Evolutionary conservation across 1,140 invertebrate species (phyloP).

Genomic region (Caerostris darwini): DNA sequence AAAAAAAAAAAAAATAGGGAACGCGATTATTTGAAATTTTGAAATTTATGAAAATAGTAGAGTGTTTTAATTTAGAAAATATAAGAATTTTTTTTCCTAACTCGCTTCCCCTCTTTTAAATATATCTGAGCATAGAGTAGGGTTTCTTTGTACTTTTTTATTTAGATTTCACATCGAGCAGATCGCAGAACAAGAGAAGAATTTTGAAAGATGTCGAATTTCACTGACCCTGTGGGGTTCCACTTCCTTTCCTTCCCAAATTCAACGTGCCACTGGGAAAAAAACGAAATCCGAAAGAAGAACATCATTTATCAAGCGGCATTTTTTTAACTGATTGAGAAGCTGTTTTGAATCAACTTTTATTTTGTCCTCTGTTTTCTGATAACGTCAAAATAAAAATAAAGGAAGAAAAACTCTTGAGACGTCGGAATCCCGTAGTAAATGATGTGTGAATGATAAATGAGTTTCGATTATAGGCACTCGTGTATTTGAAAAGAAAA

Average conservation of each 20-base stretch:
- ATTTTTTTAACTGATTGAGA: slow-evolving; percentile 54
- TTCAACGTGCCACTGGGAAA: not conserved
- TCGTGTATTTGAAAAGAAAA: slow-evolving; percentile 65
- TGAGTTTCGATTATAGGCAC: slow-evolving; percentile 70
- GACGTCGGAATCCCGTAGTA: slow-evolving; percentile 58
- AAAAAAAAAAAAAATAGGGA: too few relatives aligned
- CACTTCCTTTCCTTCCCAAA: slow-evolving; percentile 8
- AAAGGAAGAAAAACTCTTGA: not conserved
- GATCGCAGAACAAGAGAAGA: not conserved
- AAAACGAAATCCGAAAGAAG: not conserved
- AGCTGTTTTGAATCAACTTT: slow-evolving; percentile 71
- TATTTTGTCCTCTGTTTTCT: slow-evolving; percentile 67
- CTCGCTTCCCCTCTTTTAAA: too few relatives aligned
- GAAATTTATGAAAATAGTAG: too few relatives aligned
- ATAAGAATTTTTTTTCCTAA: too few relatives aligned
- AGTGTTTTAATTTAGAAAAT: too few relatives aligned
- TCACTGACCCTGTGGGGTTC: not conserved
- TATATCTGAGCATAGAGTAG: too few relatives aligned
- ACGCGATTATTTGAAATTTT: too few relatives aligned
- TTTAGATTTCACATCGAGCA: not conserved
- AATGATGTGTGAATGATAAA: slow-evolving; percentile 74
- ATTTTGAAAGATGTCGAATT: slow-evolving; percentile 24
- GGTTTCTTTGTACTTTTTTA: too few relatives aligned
- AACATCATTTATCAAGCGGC: slow-evolving; percentile 62
- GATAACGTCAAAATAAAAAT: slow-evolving; percentile 33